Conservation (phyloP, 2,113 vertebrate species). For the Neotragus moschatus region DNA sequence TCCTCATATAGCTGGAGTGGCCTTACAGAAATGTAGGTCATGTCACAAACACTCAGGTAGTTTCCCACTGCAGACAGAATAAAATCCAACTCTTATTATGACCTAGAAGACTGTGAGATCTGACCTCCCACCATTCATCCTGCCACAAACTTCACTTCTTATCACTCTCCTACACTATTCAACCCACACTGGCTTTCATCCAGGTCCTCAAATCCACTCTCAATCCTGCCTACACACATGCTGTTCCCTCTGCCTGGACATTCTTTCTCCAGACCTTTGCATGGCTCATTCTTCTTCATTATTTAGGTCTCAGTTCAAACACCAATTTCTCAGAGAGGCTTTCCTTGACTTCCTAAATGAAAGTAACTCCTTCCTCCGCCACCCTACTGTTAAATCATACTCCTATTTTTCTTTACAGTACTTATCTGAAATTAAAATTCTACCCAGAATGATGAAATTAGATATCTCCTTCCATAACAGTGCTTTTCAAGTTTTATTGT, state of each 20-base stretch:
- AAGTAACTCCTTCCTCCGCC: neutral
- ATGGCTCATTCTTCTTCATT: neutral
- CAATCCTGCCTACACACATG: neutral
- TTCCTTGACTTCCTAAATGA: neutral
- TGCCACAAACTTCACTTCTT: neutral
- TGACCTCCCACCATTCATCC: neutral
- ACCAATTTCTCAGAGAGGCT: neutral
- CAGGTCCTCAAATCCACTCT: neutral
- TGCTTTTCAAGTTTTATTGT: neutral
- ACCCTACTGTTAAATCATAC: neutral
- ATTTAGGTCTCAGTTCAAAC: neutral
- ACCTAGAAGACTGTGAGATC: neutral
- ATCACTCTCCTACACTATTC: neutral
- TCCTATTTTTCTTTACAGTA: neutral
- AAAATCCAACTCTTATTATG: neutral
- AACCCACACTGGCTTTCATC: neutral
- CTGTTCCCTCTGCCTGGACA: neutral
- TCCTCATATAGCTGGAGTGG: neutral
- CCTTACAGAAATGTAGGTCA: neutral
- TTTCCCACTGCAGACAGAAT: neutral
- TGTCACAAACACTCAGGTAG: neutral
- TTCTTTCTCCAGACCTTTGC: neutral
- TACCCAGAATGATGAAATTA: neutral
- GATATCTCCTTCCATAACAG: neutral
- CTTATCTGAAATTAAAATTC: conserved; percentile 7